Percentiles rank a stretch among this genome's conserved stretches.
phyloP scores from a whole-genome alignment of 2,888 invertebrate genomes.

The Glyphotaelius pellucidus region DNA sequence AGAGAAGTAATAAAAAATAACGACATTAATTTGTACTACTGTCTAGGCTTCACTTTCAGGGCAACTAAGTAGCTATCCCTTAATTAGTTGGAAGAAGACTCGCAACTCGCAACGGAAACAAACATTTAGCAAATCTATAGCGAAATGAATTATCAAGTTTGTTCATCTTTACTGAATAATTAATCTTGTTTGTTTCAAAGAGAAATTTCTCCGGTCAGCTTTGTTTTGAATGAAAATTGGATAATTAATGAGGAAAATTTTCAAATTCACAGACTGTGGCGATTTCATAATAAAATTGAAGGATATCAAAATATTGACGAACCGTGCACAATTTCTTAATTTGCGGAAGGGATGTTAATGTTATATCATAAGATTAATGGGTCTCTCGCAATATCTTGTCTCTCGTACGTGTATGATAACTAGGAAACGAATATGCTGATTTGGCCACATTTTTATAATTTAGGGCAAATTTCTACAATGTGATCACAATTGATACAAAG shows the following conservation, averaged over 20 bases:
- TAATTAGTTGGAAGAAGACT: neutral
- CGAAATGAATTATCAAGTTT: conserved; percentile 35
- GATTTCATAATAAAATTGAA: conserved; percentile 4
- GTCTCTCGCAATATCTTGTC: neutral
- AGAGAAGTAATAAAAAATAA: neutral
- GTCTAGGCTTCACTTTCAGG: neutral
- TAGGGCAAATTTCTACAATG: neutral
- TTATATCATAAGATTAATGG: neutral
- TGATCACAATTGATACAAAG: neutral
- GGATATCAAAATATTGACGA: neutral
- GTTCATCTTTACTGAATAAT: conserved; percentile 48
- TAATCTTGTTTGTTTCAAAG: conserved; percentile 46
- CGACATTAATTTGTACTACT: neutral
- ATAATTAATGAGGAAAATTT: conserved; percentile 45
- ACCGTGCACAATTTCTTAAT: neutral
- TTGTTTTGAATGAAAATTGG: conserved; percentile 41
- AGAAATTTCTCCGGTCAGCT: conserved; percentile 39
- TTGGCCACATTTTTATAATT: no score
- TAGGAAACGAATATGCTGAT: no score
- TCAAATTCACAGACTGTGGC: neutral
- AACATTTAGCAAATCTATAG: conserved; percentile 20
- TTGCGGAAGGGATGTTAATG: neutral
- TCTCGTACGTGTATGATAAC: no score
- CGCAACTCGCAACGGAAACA: neutral
- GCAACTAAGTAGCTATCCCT: neutral